A percentile compares a stretch with the other conserved stretches of the same genome.
Conservation (phyloP, 2,113 vertebrate species). For the Pteropus alecto region DNA sequence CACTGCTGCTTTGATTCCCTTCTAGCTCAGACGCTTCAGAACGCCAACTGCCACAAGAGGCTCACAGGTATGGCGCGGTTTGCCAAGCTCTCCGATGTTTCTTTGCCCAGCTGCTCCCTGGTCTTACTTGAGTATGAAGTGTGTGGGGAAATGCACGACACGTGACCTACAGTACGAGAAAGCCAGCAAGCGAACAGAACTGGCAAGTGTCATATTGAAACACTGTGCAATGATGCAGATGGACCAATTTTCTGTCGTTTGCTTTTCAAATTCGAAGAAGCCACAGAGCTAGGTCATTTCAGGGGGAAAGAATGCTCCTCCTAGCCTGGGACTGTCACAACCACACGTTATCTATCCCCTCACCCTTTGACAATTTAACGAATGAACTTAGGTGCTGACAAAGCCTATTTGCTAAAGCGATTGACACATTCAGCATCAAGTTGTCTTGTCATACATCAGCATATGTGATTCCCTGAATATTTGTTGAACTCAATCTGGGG, state of each 20-base stretch:
- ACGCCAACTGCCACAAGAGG: background rate
- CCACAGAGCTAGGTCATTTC: background rate
- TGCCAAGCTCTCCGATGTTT: background rate
- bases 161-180: background rate
- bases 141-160: background rate
- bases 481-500: background rate
- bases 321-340: background rate
- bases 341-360: background rate
- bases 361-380: background rate
- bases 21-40: background rate
- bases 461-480: background rate
- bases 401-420: background rate
- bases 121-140: background rate
- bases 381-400: background rate
- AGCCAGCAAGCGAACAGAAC: background rate
- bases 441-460: too few species aligned
- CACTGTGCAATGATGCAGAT: constrained; percentile 36
- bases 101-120: constrained; percentile 1
- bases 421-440: background rate
- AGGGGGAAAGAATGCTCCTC: background rate
- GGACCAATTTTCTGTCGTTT: constrained; percentile 21
- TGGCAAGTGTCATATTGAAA: background rate
- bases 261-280: background rate
- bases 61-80: background rate
- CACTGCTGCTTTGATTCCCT: background rate